Evolutionary conservation across 2,888 invertebrate genomes (phyloP), one percentile per base, ranked within the genome.

Genomic region (Lathronympha strigana): DNA sequence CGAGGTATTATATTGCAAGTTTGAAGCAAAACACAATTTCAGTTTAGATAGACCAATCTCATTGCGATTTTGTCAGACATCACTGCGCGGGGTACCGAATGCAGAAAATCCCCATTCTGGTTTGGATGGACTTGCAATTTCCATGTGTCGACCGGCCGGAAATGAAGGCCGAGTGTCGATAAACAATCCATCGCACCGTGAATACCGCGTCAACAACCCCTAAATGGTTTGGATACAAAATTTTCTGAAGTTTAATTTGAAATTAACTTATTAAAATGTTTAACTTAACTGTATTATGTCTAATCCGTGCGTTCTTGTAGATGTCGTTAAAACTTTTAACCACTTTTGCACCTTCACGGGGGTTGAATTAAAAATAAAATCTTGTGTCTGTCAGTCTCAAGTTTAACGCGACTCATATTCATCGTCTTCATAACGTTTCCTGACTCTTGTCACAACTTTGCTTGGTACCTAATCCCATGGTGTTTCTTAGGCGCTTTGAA

Each of bases 61-160:
- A 19, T 25, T 28, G n/a, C 19, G 28, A 43, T 57, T 57, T 58
- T 13, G 63, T 43, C 31, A 57, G 40, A 57, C 33, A 57, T 19
- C 36, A 51, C 45, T 19, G 19, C 50, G 23, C 50, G 23, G 23
- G 28, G 53, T 58, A 51, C 8, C 19, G 45, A 53, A 21, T 38
- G 57, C 51, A 61, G 53, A 66, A 60, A 57, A 67, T 23, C 64
- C 15, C 1, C 49, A 28, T 67, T 67, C 68, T 71, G 69, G 68
- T 72, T 68, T 76, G 76, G 76, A 78, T 75, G 76, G 75, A 76
- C 72, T 79, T 73, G 82, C 85, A 87, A 89, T 88, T 89, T 89
- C 89, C 88, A 87, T 71, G 75, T 82, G 86, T 79, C 83, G 75
- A 70, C 71, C 73, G 61, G 68, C 71, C 84, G 89, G 90, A 90